phyloP scores from a whole-genome alignment of 2,113 vertebrate species.

The Alosa alosa region DNA sequence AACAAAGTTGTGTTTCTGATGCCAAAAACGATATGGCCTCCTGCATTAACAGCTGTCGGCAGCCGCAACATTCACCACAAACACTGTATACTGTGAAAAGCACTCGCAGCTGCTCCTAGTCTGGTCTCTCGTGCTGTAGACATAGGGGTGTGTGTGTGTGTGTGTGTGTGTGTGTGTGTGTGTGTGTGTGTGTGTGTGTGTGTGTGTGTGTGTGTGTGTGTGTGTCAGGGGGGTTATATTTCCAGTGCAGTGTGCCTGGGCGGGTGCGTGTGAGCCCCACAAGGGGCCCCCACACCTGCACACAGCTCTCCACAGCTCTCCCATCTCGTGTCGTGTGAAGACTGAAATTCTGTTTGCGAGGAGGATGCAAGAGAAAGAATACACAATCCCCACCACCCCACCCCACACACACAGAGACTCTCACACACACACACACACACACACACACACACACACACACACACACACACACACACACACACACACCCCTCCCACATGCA shows the following conservation, averaged over 20 bases:
- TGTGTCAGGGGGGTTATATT: neutral
- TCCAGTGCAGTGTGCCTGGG: constrained; percentile 17
- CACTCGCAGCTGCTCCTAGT: constrained; percentile 44
- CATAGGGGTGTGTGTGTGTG: constrained; percentile 3
- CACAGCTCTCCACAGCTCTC: constrained; percentile 30
- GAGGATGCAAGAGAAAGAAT: neutral
- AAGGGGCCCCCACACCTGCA: constrained; percentile 36
- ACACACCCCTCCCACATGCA: neutral
- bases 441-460: neutral
- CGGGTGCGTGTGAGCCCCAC: constrained; percentile 35
- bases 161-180: constrained; percentile 11
- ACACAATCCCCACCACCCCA: neutral
- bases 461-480: neutral
- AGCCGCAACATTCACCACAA: constrained; percentile 40
- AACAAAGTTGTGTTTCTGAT: constrained; percentile 13
- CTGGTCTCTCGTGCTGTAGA: constrained; percentile 19
- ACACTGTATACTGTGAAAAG: constrained; percentile 36
- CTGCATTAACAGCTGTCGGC: constrained; percentile 37
- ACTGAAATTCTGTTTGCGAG: constrained; percentile 34
- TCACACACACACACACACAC: neutral
- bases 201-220: too few species aligned
- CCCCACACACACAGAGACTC: neutral
- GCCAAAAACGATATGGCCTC: constrained; percentile 40
- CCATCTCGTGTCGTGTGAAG: constrained; percentile 4
- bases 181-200: neutral